phyloP scores from a whole-genome alignment of 1,140 invertebrate genomes.

The Polypedilum pembai region DNA sequence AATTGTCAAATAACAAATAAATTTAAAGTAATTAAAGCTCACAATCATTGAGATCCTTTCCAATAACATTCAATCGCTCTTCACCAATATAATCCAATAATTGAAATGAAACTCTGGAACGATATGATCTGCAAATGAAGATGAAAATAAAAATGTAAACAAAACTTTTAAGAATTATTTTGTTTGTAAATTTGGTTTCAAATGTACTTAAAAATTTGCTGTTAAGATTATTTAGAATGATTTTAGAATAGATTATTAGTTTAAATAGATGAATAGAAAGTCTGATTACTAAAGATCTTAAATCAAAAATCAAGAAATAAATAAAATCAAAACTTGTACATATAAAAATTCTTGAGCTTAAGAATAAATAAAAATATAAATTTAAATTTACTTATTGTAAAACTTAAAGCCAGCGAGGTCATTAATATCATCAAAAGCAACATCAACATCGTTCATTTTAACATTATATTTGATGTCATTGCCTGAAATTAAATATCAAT shows the following conservation, averaged over 20 bases:
- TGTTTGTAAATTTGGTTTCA: background rate
- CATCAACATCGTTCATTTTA: slow-evolving; percentile 5
- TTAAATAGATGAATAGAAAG: too few species aligned
- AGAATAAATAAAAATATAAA: too few species aligned
- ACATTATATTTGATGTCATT: background rate
- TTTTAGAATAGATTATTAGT: too few species aligned
- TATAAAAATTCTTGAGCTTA: too few species aligned
- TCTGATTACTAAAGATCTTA: too few species aligned
- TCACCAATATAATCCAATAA: background rate
- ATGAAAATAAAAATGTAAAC: too few species aligned
- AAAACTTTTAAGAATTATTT: too few species aligned
- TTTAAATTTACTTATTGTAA: background rate
- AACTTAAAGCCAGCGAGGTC: background rate
- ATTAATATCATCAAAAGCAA: background rate
- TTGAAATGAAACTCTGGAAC: background rate
- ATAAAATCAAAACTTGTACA: too few species aligned
- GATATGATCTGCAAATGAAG: background rate
- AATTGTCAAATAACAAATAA: background rate
- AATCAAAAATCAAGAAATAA: too few species aligned
- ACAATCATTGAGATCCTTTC: background rate
- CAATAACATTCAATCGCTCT: background rate
- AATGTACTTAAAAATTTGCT: too few species aligned
- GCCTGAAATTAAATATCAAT: too few species aligned
- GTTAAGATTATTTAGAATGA: too few species aligned
- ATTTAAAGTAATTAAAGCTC: background rate